These are phyloP conservation scores for Acromyrmex charruanus DNA, from an alignment of 1,140 invertebrate genomes.

Conservation along the genomic window DNA sequence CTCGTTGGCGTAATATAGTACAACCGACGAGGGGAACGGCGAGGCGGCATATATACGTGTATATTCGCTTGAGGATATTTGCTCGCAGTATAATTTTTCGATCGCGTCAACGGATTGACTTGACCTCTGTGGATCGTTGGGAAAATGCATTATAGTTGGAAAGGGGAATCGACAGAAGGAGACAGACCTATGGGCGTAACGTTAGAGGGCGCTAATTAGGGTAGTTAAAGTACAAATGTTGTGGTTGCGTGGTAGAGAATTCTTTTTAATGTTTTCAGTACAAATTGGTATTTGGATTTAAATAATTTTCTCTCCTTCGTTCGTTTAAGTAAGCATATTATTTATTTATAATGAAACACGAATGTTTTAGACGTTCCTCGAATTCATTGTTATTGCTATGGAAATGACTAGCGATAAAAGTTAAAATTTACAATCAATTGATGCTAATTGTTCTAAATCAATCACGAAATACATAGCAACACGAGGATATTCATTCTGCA, in stretches of 20 bases:
- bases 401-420: neutral
- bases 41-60: neutral
- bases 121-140: slow-evolving; percentile 44
- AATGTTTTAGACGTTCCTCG: neutral
- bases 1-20: slow-evolving; percentile 31
- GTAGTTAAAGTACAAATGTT: slow-evolving; percentile 25
- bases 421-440: slow-evolving; percentile 7
- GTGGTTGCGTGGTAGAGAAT: neutral
- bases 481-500: slow-evolving; percentile 31
- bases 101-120: slow-evolving; percentile 60
- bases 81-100: slow-evolving; percentile 54
- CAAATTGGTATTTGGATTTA: neutral
- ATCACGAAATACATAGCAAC: slow-evolving; percentile 29
- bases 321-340: neutral
- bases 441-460: slow-evolving; percentile 28
- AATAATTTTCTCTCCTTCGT: neutral
- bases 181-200: slow-evolving; percentile 8
- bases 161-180: neutral
- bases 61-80: slow-evolving; percentile 45
- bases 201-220: slow-evolving; percentile 40
- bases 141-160: slow-evolving; percentile 3
- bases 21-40: neutral
- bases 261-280: neutral
- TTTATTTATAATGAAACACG: neutral
- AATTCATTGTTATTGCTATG: neutral